Evolutionary conservation across 2,888 invertebrate genomes (phyloP).

Genomic region (Drosophila merina): DNA sequence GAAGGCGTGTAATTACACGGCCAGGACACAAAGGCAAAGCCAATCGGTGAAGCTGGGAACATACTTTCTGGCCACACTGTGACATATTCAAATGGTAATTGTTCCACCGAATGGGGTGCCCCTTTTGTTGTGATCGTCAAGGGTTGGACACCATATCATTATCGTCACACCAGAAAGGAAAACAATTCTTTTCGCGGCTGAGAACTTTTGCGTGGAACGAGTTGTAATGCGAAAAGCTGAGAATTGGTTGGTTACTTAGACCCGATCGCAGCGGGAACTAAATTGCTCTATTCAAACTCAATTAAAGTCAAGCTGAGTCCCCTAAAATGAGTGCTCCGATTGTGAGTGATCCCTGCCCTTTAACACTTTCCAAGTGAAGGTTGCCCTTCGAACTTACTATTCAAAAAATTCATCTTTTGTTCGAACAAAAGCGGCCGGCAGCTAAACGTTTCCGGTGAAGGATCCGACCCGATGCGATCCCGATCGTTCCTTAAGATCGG

Average conservation of each 20-base stretch:
- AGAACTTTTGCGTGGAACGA: conserved; percentile 34
- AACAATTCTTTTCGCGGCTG: conserved; percentile 42
- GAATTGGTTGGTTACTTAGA: not conserved
- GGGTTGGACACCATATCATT: conserved; percentile 79
- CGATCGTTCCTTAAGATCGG: conserved; percentile 7
- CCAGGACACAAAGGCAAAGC: conserved; percentile 37
- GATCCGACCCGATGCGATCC: conserved; percentile 28
- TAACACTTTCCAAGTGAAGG: conserved; percentile 61
- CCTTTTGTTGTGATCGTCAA: conserved; percentile 41
- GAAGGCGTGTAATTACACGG: conserved; percentile 57
- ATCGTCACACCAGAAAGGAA: conserved; percentile 67
- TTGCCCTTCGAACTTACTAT: conserved; percentile 23
- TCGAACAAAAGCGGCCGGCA: conserved; percentile 25
- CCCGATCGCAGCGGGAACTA: conserved; percentile 60
- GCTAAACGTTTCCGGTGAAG: conserved; percentile 39
- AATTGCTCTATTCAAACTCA: conserved; percentile 74
- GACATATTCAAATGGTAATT: conserved; percentile 71
- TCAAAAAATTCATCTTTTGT: conserved; percentile 7
- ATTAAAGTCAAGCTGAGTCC: conserved; percentile 73
- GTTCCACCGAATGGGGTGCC: conserved; percentile 24
- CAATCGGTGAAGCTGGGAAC: conserved; percentile 59
- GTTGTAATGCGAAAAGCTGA: conserved; percentile 4
- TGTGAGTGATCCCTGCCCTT: conserved; percentile 60
- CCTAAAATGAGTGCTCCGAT: conserved; percentile 10
- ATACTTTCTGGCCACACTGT: conserved; percentile 50